Percentiles rank a stretch among this genome's conserved stretches.
phyloP scores from a whole-genome alignment of 1,140 invertebrate genomes.

The Lamellibrachia luymesi region DNA sequence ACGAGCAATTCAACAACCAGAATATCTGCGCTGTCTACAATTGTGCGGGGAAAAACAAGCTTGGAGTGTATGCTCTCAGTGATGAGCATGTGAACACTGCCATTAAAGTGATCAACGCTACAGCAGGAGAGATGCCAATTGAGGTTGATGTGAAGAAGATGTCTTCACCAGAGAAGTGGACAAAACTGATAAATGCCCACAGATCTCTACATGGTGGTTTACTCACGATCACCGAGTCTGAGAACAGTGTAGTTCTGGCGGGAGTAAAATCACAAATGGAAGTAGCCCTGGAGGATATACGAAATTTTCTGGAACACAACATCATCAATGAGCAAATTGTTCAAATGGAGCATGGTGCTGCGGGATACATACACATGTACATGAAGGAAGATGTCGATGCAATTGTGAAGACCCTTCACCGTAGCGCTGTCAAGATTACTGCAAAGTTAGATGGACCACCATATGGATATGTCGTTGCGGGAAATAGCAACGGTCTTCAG shows the following conservation, averaged over 20 bases:
- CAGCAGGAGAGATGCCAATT: neutral
- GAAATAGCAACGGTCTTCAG: neutral
- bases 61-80: neutral
- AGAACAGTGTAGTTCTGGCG: neutral
- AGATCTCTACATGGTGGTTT: neutral
- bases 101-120: neutral
- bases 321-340: neutral
- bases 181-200: neutral
- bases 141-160: neutral
- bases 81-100: neutral
- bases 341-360: neutral
- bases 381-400: neutral
- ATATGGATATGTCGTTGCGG: neutral
- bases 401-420: neutral
- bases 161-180: neutral
- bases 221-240: neutral
- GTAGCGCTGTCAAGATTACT: neutral
- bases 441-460: neutral
- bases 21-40: neutral
- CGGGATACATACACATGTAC: neutral
- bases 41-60: neutral
- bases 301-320: constrained; percentile 6
- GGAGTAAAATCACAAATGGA: neutral
- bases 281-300: constrained; percentile 7
- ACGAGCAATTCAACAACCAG: neutral